These are phyloP conservation scores for Drosophila mayri DNA, from an alignment of 1,140 invertebrate genomes.

Conservation along the genomic window DNA sequence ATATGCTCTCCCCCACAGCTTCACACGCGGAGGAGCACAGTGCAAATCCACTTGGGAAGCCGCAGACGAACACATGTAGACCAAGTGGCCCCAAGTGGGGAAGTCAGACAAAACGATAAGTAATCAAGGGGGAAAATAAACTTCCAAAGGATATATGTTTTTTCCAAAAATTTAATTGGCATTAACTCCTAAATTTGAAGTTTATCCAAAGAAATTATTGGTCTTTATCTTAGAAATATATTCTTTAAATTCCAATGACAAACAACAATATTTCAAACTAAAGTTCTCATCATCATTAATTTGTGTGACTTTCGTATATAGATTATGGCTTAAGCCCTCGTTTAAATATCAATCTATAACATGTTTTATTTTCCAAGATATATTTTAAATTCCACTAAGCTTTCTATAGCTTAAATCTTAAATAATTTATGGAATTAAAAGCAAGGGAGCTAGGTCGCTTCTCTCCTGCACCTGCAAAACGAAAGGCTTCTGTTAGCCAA, in stretches of 20 bases:
- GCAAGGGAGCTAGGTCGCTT: background rate
- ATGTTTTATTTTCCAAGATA: background rate
- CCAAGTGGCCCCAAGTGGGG: conserved; percentile 1
- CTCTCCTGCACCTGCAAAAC: background rate
- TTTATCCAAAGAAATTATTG: background rate
- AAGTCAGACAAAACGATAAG: conserved; percentile 20
- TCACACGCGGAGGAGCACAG: conserved; percentile 24
- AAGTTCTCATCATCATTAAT: too few relatives aligned
- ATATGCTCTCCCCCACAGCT: conserved; percentile 34
- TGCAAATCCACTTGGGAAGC: background rate
- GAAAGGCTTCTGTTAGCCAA: background rate
- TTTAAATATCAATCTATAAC: background rate
- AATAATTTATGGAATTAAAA: background rate
- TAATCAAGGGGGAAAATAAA: conserved; percentile 16
- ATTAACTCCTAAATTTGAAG: background rate
- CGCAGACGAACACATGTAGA: conserved; percentile 22
- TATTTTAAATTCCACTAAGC: background rate
- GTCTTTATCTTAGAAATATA: background rate
- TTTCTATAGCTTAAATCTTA: too few relatives aligned
- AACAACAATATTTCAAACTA: too few relatives aligned
- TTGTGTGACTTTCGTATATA: background rate
- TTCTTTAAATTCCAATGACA: too few relatives aligned
- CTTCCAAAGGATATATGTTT: background rate
- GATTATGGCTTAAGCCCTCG: background rate
- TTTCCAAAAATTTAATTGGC: too few relatives aligned